phyloP scores from a whole-genome alignment of 2,888 invertebrate genomes.

The Acronicta alni region DNA sequence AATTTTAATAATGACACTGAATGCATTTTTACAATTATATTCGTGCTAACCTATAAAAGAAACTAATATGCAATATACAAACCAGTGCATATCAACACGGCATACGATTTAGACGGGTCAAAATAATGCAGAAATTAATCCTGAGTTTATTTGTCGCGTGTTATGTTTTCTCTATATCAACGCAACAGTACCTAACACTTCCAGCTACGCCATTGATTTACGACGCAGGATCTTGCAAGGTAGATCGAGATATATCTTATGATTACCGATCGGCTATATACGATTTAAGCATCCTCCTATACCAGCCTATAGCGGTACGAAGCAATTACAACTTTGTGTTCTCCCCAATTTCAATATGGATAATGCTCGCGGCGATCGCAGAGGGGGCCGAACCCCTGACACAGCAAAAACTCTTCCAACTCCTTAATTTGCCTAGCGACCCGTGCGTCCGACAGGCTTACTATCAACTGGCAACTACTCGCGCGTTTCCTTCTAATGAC shows the following conservation, averaged over 20 bases:
- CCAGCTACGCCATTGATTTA: not conserved
- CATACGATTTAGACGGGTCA: constrained; percentile 22
- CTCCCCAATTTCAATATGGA: constrained; percentile 42
- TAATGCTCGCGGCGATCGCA: constrained; percentile 45
- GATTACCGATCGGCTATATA: constrained; percentile 22
- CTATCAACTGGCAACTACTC: constrained; percentile 42
- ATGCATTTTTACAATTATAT: not conserved
- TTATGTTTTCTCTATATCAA: constrained; percentile 14
- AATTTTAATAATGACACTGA: too few relatives aligned
- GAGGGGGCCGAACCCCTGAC: constrained; percentile 42
- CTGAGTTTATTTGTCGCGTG: constrained; percentile 10
- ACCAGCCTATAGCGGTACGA: constrained; percentile 6
- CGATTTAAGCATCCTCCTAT: constrained; percentile 11
- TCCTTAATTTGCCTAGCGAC: constrained; percentile 53
- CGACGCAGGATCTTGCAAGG: constrained; percentile 2
- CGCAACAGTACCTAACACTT: constrained; percentile 13
- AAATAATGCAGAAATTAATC: constrained; percentile 17
- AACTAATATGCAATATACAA: not conserved
- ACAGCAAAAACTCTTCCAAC: constrained; percentile 45
- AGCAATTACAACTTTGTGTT: constrained; percentile 34
- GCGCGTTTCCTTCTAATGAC: constrained; percentile 24
- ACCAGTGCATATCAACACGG: constrained; percentile 10
- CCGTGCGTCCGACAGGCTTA: constrained; percentile 45
- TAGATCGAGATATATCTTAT: constrained; percentile 10
- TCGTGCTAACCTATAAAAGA: constrained; percentile 24